phyloP scores from a whole-genome alignment of 2,797 vertebrate genomes.

The Zalophus californianus region DNA sequence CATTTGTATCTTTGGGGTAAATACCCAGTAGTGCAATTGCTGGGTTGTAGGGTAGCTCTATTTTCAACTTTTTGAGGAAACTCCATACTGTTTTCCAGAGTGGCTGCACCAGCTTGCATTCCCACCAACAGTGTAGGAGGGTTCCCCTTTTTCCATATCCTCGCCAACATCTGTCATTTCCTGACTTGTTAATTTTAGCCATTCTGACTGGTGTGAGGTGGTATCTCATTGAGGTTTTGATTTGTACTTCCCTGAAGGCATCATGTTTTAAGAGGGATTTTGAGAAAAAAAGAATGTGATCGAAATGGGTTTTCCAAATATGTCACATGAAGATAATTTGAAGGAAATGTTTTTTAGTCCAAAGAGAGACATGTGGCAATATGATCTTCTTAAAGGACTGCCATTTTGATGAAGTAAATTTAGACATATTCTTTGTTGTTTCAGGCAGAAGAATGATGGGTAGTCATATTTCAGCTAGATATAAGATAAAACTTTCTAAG shows the following conservation, averaged over 20 bases:
- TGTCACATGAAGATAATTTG: neutral
- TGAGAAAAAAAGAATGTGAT: neutral
- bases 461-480: slow-evolving; percentile 33
- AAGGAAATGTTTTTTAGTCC: neutral
- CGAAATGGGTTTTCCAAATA: neutral
- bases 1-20: too few species aligned
- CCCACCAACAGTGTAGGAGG: too few species aligned
- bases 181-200: too few species aligned
- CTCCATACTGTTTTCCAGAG: too few species aligned
- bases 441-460: neutral
- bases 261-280: neutral
- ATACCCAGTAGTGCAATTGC: too few species aligned
- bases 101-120: too few species aligned
- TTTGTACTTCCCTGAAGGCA: neutral
- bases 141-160: too few species aligned
- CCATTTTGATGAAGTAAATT: neutral
- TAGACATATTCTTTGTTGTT: neutral
- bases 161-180: too few species aligned
- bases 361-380: neutral
- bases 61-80: too few species aligned
- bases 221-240: too few species aligned
- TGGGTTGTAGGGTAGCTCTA: too few species aligned
- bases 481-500: slow-evolving; percentile 15
- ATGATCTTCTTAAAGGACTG: neutral
- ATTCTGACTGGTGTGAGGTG: too few species aligned